phyloP scores from a whole-genome alignment of 2,888 invertebrate genomes.

The Stenodema calcarata region DNA sequence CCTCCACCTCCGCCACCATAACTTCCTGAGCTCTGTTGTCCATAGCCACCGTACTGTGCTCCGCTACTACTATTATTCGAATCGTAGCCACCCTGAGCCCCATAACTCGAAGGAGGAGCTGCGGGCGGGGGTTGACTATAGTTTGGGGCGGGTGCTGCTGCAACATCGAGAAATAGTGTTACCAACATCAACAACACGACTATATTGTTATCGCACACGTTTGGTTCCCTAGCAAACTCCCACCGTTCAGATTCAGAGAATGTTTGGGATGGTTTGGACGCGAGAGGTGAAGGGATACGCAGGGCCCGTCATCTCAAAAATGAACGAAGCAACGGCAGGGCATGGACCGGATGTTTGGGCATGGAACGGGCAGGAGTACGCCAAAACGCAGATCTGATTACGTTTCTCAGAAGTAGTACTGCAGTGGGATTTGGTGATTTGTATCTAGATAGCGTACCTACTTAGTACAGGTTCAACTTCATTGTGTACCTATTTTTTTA shows the following conservation, averaged over 20 bases:
- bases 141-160: slow-evolving; percentile 52
- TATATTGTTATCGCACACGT: background rate
- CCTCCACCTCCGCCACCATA: slow-evolving; percentile 24
- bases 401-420: too few relatives aligned
- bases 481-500: background rate
- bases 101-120: slow-evolving; percentile 50
- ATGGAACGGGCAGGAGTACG: too few relatives aligned
- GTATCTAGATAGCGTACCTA: background rate
- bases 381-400: too few relatives aligned
- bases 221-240: background rate
- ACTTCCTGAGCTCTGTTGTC: slow-evolving; percentile 15
- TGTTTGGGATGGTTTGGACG: background rate
- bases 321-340: too few relatives aligned
- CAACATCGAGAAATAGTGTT: slow-evolving; percentile 9
- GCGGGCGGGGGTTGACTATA: slow-evolving; percentile 55
- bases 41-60: slow-evolving; percentile 25
- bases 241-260: background rate
- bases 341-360: too few relatives aligned
- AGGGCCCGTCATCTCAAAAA: too few relatives aligned
- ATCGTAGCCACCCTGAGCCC: slow-evolving; percentile 47
- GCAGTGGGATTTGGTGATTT: too few relatives aligned
- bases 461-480: background rate
- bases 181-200: background rate
- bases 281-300: too few relatives aligned
- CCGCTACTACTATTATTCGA: slow-evolving; percentile 50